Percentiles rank a stretch among this genome's conserved stretches.
Conservation (phyloP, 2,888 invertebrate species). For the Agrotis puta region DNA sequence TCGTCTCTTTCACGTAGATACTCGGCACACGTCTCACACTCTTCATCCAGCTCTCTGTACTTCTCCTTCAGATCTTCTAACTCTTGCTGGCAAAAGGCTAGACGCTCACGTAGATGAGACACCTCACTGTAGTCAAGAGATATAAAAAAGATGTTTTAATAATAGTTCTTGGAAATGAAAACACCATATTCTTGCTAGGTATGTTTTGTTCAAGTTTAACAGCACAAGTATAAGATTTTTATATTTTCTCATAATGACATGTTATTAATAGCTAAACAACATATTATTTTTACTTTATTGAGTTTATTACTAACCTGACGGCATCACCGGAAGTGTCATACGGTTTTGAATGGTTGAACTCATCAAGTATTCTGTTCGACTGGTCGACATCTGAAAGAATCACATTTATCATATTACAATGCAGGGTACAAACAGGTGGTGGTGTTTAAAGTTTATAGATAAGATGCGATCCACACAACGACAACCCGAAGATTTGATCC, state of each 20-base stretch:
- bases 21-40: constrained; percentile 86
- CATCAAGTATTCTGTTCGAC: constrained; percentile 42
- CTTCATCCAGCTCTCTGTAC: constrained; percentile 86
- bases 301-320: constrained; percentile 43
- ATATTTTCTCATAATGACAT: too few species aligned
- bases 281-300: neutral
- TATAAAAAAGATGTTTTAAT: too few species aligned
- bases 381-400: constrained; percentile 29
- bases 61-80: constrained; percentile 80
- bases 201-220: too few species aligned
- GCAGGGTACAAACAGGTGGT: too few species aligned
- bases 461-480: too few species aligned
- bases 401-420: neutral
- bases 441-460: too few species aligned
- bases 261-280: too few species aligned
- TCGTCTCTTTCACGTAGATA: constrained; percentile 82
- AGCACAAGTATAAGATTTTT: too few species aligned
- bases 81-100: constrained; percentile 81
- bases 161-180: too few species aligned
- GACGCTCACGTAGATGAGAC: constrained; percentile 76
- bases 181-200: too few species aligned
- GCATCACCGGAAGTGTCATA: constrained; percentile 37
- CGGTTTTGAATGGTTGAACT: constrained; percentile 46
- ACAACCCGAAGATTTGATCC: too few species aligned
- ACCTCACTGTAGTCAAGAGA: constrained; percentile 73